phyloP scores from a whole-genome alignment of 2,888 invertebrate species.

The Crioceris asparagi region DNA sequence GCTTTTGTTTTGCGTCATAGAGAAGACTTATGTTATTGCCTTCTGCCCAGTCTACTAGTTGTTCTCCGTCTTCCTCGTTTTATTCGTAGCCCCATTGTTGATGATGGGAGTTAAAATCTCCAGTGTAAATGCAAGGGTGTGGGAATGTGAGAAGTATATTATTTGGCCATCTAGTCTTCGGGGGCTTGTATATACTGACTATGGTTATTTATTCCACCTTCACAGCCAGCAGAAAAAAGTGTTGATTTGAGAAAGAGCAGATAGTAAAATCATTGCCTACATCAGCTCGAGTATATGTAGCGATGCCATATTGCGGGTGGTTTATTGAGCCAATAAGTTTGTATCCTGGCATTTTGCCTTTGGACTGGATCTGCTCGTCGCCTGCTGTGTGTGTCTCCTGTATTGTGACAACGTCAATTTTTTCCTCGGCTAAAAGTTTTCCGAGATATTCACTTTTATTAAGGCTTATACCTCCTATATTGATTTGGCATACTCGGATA shows the following conservation, averaged over 20 bases:
- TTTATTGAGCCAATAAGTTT: constrained; percentile 1
- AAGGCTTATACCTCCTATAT: constrained; percentile 5
- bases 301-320: constrained; percentile 3
- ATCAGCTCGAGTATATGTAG: no score
- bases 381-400: constrained; percentile 1
- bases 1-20: constrained; percentile 3
- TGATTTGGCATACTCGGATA: constrained; percentile 5
- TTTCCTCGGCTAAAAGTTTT: not conserved
- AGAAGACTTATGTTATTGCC: not conserved
- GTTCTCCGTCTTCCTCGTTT: not conserved
- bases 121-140: no score
- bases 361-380: constrained; percentile 1
- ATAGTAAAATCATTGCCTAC: not conserved
- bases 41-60: not conserved
- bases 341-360: constrained; percentile 4
- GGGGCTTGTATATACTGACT: not conserved
- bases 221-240: constrained; percentile 1
- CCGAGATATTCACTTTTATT: constrained; percentile 5
- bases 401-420: constrained; percentile 4
- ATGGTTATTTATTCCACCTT: not conserved
- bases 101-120: no score
- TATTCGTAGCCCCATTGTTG: not conserved
- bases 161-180: no score
- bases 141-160: no score
- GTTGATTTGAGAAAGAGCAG: not conserved